Conservation (phyloP, 2,113 vertebrate species). For the Eidolon helvum region DNA sequence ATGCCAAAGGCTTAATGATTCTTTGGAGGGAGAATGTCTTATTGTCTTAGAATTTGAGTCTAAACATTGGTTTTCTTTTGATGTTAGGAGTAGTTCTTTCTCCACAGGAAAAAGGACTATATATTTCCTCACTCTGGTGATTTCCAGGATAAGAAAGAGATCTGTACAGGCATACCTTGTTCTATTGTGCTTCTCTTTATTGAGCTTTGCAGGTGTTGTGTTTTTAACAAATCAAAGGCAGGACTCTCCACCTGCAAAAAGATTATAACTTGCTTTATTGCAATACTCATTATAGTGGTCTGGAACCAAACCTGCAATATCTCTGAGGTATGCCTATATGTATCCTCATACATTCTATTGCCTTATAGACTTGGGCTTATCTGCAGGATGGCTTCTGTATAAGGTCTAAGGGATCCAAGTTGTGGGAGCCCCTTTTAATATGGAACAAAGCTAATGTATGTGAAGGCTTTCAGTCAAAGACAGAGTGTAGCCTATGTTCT, state of each 20-base stretch:
- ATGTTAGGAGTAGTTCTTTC: background rate
- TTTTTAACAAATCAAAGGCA: too few species aligned
- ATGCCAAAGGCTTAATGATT: slow-evolving; percentile 9
- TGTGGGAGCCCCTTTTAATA: background rate
- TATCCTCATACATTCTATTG: background rate
- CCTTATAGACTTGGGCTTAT: background rate
- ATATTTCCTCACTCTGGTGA: background rate
- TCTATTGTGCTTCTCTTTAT: too few species aligned
- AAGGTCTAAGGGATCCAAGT: background rate
- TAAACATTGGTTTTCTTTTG: slow-evolving; percentile 44
- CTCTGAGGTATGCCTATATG: background rate
- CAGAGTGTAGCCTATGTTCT: background rate
- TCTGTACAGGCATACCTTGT: background rate
- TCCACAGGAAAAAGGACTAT: background rate
- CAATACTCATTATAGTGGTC: too few species aligned
- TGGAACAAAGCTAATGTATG: background rate
- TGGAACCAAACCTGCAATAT: too few species aligned
- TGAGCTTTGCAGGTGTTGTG: too few species aligned
- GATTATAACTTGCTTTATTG: too few species aligned
- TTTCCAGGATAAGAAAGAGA: slow-evolving; percentile 20
- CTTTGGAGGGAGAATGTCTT: background rate
- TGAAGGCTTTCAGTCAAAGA: background rate
- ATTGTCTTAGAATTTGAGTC: slow-evolving; percentile 21
- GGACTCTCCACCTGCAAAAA: too few species aligned
- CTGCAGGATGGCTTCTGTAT: background rate